A percentile compares a stretch with the other conserved stretches of the same genome.
Conservation (phyloP, 2,797 vertebrate genomes). For the Siniperca scherzeri region DNA sequence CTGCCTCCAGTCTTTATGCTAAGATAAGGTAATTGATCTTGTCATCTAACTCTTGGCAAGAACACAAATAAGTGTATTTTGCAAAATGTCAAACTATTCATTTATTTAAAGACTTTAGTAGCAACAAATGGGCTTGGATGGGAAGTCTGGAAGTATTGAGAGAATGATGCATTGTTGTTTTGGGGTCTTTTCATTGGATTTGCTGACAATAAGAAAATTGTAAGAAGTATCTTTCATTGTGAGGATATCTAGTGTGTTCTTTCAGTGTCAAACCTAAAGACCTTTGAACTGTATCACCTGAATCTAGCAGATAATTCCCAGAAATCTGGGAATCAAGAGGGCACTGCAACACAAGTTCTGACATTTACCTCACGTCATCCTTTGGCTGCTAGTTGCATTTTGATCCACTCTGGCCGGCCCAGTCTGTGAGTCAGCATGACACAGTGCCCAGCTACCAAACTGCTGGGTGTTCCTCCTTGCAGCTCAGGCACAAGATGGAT, state of each 20-base stretch:
- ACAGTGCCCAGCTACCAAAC: slow-evolving; percentile 53
- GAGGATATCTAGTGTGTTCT: background rate
- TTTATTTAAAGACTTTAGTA: background rate
- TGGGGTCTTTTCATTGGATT: background rate
- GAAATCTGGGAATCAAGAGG: slow-evolving; percentile 35
- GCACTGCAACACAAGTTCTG: slow-evolving; percentile 42
- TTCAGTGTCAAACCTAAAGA: background rate
- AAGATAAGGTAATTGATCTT: background rate
- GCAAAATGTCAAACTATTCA: background rate
- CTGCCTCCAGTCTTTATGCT: background rate
- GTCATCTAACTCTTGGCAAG: background rate
- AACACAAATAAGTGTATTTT: slow-evolving; percentile 3
- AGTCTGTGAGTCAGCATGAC: slow-evolving; percentile 72
- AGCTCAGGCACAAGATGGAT: slow-evolving; percentile 32
- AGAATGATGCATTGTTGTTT: background rate
- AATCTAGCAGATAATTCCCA: slow-evolving; percentile 27
- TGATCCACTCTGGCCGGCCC: slow-evolving; percentile 51
- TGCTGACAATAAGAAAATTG: background rate
- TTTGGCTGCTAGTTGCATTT: slow-evolving; percentile 50
- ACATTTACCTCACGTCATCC: slow-evolving; percentile 61
- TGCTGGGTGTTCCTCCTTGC: slow-evolving; percentile 42
- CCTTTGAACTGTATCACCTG: slow-evolving; percentile 7
- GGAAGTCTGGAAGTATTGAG: background rate
- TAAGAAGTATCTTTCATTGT: background rate
- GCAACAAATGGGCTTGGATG: background rate